These are phyloP conservation scores for Aurelia aurita complex sp. Pacific DNA, from an alignment of 30 jellyfish, hydroid and myxozoan species.

Conservation along the genomic window DNA sequence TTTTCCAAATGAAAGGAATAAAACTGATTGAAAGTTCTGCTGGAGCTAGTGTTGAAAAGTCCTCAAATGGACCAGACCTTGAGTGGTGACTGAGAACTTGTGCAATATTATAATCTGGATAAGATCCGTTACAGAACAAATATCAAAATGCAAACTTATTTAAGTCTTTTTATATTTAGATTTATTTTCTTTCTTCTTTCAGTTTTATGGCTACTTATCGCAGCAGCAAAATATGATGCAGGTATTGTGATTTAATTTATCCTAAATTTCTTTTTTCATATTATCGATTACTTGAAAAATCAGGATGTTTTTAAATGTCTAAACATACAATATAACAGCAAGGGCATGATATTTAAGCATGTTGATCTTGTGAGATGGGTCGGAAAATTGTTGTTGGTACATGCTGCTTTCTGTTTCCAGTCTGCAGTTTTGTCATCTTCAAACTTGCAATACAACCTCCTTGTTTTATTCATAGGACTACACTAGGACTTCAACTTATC, in stretches of 20 bases:
- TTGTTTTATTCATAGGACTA: conserved; percentile 73
- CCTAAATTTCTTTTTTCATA: neutral
- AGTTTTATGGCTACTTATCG: conserved; percentile 95
- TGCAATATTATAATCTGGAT: neutral
- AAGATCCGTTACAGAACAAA: neutral
- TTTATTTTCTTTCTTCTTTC: neutral
- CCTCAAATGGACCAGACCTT: no score
- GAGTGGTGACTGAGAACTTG: no score
- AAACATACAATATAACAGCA: neutral
- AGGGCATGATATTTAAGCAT: neutral
- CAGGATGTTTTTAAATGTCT: no score
- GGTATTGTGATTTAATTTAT: conserved; percentile 30
- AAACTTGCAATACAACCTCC: no score
- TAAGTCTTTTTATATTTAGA: neutral
- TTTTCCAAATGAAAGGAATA: no score
- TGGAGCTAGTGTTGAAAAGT: no score
- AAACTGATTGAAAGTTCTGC: no score
- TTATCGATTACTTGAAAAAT: no score
- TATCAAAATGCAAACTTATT: neutral
- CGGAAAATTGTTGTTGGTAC: neutral
- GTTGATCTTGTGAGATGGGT: neutral
- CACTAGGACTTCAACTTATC: conserved; percentile 96
- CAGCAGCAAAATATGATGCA: conserved; percentile 99
- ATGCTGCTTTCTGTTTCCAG: neutral
- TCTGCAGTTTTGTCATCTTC: no score